These are phyloP conservation scores for Chionis minor DNA, from an alignment of 2,113 vertebrate species.

Conservation along the genomic window DNA sequence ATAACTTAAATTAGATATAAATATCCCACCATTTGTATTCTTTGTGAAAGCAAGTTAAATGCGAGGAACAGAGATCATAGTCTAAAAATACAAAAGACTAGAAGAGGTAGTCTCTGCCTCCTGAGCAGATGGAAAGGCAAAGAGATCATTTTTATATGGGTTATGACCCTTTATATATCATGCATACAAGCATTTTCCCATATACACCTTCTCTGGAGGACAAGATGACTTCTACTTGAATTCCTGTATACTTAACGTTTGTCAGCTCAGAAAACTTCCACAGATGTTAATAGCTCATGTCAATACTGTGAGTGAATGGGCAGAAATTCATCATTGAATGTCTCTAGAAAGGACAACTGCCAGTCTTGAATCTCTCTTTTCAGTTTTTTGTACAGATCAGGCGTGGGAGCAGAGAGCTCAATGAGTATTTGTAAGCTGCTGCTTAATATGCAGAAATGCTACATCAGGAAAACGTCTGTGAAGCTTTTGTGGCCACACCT, in stretches of 20 bases:
- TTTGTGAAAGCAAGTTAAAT: not conserved
- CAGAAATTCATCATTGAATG: constrained; percentile 75
- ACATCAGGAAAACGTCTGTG: constrained; percentile 70
- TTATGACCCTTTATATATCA: not conserved
- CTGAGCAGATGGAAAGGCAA: not conserved
- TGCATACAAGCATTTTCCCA: not conserved
- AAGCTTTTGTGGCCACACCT: constrained; percentile 65
- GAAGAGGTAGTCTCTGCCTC: not conserved
- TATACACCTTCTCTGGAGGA: constrained; percentile 2
- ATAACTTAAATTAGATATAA: not conserved
- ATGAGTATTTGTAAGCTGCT: constrained; percentile 84
- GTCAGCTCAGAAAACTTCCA: constrained; percentile 73
- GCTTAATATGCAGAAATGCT: constrained; percentile 86
- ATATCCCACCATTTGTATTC: not conserved
- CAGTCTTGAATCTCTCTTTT: constrained; percentile 70
- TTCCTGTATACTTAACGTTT: constrained; percentile 50
- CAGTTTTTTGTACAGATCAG: constrained; percentile 73
- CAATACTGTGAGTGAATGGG: constrained; percentile 73
- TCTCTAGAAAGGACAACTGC: constrained; percentile 80
- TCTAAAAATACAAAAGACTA: not conserved
- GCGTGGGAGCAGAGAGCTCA: constrained; percentile 79
- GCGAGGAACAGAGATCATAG: not conserved
- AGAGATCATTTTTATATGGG: not conserved
- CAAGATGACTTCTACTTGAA: constrained; percentile 62
- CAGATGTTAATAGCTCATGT: constrained; percentile 76